Evolutionary conservation across 1,140 invertebrate species (phyloP), one percentile per base, ranked within the genome.

Genomic region (Macrobrachium rosenbergii): DNA sequence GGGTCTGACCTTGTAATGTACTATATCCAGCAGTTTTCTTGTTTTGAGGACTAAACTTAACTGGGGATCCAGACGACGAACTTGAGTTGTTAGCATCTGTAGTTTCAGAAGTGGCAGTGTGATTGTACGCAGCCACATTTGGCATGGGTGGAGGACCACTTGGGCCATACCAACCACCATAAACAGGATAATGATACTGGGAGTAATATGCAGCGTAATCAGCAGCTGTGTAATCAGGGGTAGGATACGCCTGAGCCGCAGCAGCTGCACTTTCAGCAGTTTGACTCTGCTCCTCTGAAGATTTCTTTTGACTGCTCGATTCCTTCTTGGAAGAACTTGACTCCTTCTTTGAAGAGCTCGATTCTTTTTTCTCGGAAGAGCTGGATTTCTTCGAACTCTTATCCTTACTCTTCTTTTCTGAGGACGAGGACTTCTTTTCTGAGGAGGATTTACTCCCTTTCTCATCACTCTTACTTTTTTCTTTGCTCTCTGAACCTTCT

Each of bases 161-260:
- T 72, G 69, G 69, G n/a, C 69, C 69, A 72, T 72, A 72, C 69
- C 69, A 72, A 72, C 21, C 21, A 72, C 69, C 69, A 12, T 72
- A 28, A 5, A n/a, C n/a, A 69, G 12, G 16, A 21, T n/a, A 21
- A 2, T 69, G 21, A 23, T n/a, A 69, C 10, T 69, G 16, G 67
- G 16, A 69, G 5, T 14, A 69, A 21, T 21, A 69, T 23, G 37
- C 21, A n/a, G 37, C 0, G 5, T 23, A 69, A 69, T n/a, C n/a
- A 3, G 16, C 12, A 69, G n/a, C n/a, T 5, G 67, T 69, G 21
- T 69, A 69, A 21, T n/a, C 16, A n/a, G 37, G 17, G 37, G n/a
- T 23, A 72, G n/a, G 23, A 28, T 2, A 52, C 6, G 52, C 64
- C 64, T 67, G 19, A 67, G 23, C 23, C 5, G 64, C 0, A 67